These are phyloP conservation scores for Drosophila nebulosa DNA, from an alignment of 1,140 invertebrate genomes.

Conservation along the genomic window DNA sequence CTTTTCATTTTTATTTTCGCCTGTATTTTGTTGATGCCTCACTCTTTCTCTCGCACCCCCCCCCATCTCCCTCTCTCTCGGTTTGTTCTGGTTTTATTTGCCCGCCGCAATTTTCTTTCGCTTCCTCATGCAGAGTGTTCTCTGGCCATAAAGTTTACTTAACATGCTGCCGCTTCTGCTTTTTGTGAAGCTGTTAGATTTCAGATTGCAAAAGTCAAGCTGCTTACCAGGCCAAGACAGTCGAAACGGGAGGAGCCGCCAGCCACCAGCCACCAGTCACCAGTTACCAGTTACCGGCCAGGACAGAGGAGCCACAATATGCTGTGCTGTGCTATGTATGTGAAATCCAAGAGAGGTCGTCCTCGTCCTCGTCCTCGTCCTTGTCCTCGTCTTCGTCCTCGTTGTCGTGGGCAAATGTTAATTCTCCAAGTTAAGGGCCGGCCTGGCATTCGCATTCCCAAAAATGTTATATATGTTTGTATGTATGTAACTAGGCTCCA, in stretches of 20 bases:
- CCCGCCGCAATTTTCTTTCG: conserved; percentile 61
- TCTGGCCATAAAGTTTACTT: conserved; percentile 76
- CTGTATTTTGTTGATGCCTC: conserved; percentile 70
- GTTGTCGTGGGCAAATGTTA: conserved; percentile 36
- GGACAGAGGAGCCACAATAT: conserved; percentile 22
- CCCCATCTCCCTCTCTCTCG: conserved; percentile 55
- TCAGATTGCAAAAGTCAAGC: conserved; percentile 74
- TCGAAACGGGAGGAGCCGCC: conserved; percentile 29
- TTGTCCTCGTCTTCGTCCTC: no score
- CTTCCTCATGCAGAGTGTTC: conserved; percentile 23
- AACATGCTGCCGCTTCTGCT: conserved; percentile 60
- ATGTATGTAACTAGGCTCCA: conserved; percentile 63
- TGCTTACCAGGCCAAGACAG: conserved; percentile 56
- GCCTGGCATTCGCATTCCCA: conserved; percentile 48
- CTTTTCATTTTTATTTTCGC: conserved; percentile 14
- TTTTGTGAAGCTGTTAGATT: conserved; percentile 62
- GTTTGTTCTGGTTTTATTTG: conserved; percentile 65
- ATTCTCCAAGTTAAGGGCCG: conserved; percentile 44
- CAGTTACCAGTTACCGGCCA: conserved; percentile 8
- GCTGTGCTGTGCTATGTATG: no score
- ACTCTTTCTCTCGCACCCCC: conserved; percentile 34
- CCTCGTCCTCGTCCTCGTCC: no score
- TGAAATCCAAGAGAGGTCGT: conserved; percentile 27
- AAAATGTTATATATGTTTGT: conserved; percentile 71
- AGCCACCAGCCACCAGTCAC: conserved; percentile 1